phyloP scores from a whole-genome alignment of 2,113 vertebrate species.

The Pogona vitticeps region DNA sequence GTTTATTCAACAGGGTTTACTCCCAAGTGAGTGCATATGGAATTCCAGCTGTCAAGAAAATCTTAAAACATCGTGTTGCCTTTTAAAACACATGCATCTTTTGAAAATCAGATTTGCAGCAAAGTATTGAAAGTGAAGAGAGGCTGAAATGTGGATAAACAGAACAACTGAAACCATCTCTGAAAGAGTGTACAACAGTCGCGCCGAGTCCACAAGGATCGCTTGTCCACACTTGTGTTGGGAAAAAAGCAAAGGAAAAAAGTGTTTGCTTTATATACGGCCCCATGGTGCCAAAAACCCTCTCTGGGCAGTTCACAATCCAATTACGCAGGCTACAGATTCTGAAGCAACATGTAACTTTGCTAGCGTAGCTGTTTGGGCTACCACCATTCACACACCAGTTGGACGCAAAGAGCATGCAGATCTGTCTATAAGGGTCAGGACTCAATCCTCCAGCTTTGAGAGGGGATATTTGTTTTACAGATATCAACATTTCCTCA shows the following conservation, averaged over 20 bases:
- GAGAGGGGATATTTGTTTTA: not conserved
- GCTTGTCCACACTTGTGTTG: no score
- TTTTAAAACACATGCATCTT: not conserved
- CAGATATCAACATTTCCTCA: not conserved
- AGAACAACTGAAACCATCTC: not conserved
- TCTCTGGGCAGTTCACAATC: no score
- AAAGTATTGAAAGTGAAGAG: not conserved
- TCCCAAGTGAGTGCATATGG: no score
- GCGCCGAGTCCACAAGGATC: not conserved
- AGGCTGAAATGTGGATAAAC: no score
- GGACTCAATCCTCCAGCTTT: not conserved
- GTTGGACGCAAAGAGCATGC: no score
- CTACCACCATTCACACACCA: no score
- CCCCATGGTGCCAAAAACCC: no score
- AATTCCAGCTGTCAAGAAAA: not conserved
- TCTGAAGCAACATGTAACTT: not conserved
- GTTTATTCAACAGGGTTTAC: not conserved
- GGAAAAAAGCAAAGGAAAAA: not conserved
- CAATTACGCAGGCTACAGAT: not conserved
- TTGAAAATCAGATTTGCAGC: not conserved
- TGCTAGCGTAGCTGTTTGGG: not conserved
- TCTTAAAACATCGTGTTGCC: not conserved
- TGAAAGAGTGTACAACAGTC: not conserved
- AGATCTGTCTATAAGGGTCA: no score
- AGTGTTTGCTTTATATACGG: no score